These are phyloP conservation scores for Anomalospiza imberbis DNA, from an alignment of 2,797 vertebrate species.

Conservation along the genomic window DNA sequence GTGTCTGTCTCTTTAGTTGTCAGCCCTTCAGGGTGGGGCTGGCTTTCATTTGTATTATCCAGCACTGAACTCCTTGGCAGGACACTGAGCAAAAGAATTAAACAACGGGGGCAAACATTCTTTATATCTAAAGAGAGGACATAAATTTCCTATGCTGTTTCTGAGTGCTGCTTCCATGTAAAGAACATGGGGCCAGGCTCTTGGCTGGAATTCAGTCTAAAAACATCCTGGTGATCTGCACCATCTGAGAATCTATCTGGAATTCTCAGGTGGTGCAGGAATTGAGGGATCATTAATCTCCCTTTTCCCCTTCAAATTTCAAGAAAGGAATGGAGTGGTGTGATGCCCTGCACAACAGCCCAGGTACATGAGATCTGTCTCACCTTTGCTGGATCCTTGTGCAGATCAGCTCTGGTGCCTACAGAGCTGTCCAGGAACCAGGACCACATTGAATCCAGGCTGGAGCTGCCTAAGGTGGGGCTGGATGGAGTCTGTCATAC, in stretches of 20 bases:
- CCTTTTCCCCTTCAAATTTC: not conserved
- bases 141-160: not conserved
- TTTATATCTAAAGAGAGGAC: not conserved
- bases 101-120: not conserved
- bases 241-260: not conserved
- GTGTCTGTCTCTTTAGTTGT: not conserved
- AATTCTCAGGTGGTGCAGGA: not conserved
- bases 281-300: not conserved
- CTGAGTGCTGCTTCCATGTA: not conserved
- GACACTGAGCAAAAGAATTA: not conserved
- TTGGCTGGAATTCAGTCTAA: not conserved
- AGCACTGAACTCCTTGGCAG: not conserved
- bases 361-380: not conserved
- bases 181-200: accelerated
- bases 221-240: not conserved
- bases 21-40: not conserved
- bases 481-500: not conserved
- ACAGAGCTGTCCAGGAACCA: not conserved
- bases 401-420: not conserved
- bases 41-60: not conserved
- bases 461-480: not conserved
- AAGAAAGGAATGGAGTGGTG: not conserved
- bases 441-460: not conserved
- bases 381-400: not conserved
- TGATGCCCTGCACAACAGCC: not conserved